Evolutionary conservation across 2,888 invertebrate genomes (phyloP).

Genomic region (Oscheius sp.): DNA sequence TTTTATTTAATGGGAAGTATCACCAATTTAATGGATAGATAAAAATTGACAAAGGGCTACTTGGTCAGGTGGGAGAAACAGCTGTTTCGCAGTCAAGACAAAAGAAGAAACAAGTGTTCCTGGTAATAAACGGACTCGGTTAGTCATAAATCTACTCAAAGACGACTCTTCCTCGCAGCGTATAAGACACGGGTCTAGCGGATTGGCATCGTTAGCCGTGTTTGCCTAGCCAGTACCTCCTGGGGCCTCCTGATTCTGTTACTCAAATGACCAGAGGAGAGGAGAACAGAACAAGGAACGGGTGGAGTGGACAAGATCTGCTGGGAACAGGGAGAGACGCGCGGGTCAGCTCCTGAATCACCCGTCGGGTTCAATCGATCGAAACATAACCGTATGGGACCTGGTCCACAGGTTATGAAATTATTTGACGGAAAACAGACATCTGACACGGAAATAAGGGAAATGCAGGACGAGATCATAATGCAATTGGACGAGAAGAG

Average conservation of each 20-base stretch:
- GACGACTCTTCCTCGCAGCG: too few species aligned
- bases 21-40: too few species aligned
- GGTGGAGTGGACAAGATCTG: neutral
- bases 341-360: conserved; percentile 13
- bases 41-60: neutral
- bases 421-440: neutral
- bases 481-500: neutral
- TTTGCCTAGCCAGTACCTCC: conserved; percentile 20
- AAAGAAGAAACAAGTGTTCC: neutral
- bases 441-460: too few species aligned
- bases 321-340: too few species aligned
- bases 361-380: conserved; percentile 9
- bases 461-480: too few species aligned
- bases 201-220: conserved; percentile 24
- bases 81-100: neutral
- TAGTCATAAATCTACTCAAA: too few species aligned
- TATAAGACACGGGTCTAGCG: too few species aligned
- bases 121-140: too few species aligned
- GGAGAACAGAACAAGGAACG: conserved; percentile 3
- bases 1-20: too few species aligned
- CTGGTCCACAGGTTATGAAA: neutral
- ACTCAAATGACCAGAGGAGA: conserved; percentile 8
- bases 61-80: conserved; percentile 1
- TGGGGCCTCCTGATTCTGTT: conserved; percentile 9
- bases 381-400: neutral